A percentile compares a stretch with the other conserved stretches of the same genome.
Evolutionary conservation across 2,797 vertebrate genomes (phyloP).

Genomic region (Alosa sapidissima): DNA sequence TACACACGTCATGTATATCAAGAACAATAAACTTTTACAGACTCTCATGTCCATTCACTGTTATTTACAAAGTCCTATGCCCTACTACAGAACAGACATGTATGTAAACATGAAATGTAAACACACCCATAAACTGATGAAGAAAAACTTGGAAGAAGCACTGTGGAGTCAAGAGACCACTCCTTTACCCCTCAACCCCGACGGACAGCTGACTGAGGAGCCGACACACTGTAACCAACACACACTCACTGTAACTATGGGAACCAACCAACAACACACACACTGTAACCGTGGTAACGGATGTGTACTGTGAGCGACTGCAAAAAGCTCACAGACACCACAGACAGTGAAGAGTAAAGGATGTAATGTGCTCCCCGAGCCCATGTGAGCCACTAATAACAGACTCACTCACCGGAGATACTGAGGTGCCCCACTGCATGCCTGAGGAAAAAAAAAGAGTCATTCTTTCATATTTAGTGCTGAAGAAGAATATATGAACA

Average conservation of each 20-base stretch:
- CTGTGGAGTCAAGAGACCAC: constrained; percentile 39
- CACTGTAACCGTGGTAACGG: neutral
- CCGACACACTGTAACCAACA: constrained; percentile 29
- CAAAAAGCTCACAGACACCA: constrained; percentile 20
- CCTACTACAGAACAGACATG: constrained; percentile 7
- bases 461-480: constrained; percentile 53
- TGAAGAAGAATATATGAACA: constrained; percentile 33
- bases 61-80: constrained; percentile 10
- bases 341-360: constrained; percentile 21
- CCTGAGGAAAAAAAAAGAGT: constrained; percentile 71
- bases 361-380: constrained; percentile 8
- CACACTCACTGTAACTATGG: constrained; percentile 30
- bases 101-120: constrained; percentile 50
- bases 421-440: constrained; percentile 77
- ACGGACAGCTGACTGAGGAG: constrained; percentile 45
- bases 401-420: constrained; percentile 8
- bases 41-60: constrained; percentile 14
- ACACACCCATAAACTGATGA: constrained; percentile 11
- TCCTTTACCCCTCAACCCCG: constrained; percentile 28
- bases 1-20: neutral
- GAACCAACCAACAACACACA: constrained; percentile 35
- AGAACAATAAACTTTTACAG: neutral
- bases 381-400: constrained; percentile 27
- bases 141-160: constrained; percentile 34
- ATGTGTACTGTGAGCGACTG: neutral